Evolutionary conservation across 2,888 invertebrate genomes (phyloP).

Genomic region (Herminia tarsipennalis): DNA sequence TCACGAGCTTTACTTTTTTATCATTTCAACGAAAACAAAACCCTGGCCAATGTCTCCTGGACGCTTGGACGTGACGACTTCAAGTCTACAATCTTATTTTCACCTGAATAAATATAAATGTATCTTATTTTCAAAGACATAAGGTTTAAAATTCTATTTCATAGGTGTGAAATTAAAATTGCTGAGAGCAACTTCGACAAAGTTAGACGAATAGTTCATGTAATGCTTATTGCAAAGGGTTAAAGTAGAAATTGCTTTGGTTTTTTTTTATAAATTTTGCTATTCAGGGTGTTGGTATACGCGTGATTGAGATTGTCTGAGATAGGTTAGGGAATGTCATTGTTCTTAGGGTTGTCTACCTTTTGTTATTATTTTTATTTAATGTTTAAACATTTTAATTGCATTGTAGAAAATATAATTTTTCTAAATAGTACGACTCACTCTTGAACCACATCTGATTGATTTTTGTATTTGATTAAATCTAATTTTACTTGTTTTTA

Average conservation of each 20-base stretch:
- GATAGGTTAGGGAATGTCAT: slow-evolving; percentile 42
- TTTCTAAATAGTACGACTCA: too few species aligned
- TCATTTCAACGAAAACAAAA: slow-evolving; percentile 20
- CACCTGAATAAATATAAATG: not conserved
- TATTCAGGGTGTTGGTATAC: slow-evolving; percentile 34
- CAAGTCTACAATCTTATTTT: slow-evolving; percentile 5
- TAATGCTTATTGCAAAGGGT: fast-evolving
- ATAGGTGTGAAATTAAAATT: slow-evolving; percentile 6
- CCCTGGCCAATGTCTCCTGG: slow-evolving; percentile 15
- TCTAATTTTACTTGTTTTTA: too few species aligned
- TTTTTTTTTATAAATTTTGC: not conserved
- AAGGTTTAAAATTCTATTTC: slow-evolving; percentile 10
- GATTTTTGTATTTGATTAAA: too few species aligned
- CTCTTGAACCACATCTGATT: too few species aligned
- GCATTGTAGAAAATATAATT: too few species aligned
- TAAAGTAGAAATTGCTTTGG: slow-evolving; percentile 16
- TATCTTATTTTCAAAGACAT: slow-evolving; percentile 4
- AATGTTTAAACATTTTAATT: too few species aligned
- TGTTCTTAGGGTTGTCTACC: slow-evolving; percentile 37
- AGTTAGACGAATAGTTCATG: not conserved
- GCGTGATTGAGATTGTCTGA: slow-evolving; percentile 41
- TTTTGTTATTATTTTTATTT: too few species aligned
- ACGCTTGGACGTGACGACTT: slow-evolving; percentile 35
- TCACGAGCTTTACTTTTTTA: slow-evolving; percentile 25
- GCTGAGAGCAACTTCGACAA: not conserved